These are phyloP conservation scores for Grus americana DNA, from an alignment of 2,113 vertebrate genomes.

Conservation along the genomic window DNA sequence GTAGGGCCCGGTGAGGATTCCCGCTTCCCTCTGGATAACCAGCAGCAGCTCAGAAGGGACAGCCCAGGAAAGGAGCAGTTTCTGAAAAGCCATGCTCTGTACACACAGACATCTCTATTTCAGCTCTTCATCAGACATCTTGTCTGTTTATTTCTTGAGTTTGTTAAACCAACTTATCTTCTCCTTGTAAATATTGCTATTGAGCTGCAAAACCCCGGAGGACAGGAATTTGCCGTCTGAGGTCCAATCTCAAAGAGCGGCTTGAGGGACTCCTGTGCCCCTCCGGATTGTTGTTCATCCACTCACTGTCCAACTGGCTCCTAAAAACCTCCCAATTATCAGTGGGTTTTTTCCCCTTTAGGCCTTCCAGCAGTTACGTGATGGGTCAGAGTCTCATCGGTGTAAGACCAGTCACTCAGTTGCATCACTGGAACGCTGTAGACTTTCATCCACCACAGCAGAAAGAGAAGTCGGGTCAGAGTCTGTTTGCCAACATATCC, in stretches of 20 bases:
- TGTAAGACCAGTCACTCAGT: not conserved
- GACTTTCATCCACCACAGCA: not conserved
- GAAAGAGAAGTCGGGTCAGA: not conserved
- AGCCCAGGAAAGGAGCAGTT: not conserved
- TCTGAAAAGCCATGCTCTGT: not conserved
- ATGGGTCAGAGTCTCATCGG: not conserved
- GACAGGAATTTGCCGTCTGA: not conserved
- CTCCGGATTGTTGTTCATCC: not conserved
- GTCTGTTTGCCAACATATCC: not conserved
- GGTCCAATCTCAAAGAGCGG: not conserved
- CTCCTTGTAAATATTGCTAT: not conserved
- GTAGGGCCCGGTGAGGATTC: not conserved
- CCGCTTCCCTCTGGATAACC: not conserved
- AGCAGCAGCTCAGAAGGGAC: not conserved
- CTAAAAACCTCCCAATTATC: not conserved
- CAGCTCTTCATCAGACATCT: not conserved
- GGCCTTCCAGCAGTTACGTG: not conserved
- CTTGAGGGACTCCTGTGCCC: not conserved
- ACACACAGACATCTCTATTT: not conserved
- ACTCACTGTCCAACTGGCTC: accelerated
- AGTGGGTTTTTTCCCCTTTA: not conserved
- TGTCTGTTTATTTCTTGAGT: not conserved
- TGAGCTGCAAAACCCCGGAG: not conserved
- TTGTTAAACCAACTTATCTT: not conserved
- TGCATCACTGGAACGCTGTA: not conserved